These are phyloP conservation scores for Lysiphlebus fabarum DNA, from an alignment of 1,140 invertebrate genomes.

Conservation along the genomic window DNA sequence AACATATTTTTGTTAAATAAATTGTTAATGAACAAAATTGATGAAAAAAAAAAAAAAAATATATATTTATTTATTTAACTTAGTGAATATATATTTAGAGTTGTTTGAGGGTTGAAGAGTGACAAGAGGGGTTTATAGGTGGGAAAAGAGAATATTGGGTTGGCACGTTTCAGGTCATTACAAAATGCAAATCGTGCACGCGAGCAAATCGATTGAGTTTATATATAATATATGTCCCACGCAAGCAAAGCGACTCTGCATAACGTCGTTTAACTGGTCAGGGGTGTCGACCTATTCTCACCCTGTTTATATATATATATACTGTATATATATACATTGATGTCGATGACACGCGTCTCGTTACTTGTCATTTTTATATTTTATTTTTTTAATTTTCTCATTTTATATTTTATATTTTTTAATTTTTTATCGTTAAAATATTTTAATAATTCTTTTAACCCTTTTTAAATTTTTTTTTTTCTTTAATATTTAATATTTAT, in stretches of 20 bases:
- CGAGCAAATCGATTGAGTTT: conserved; percentile 39
- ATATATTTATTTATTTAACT: not conserved
- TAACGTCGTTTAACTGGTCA: conserved; percentile 42
- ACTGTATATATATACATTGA: conserved; percentile 39
- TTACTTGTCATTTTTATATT: conserved; percentile 36
- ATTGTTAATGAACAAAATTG: too few species aligned
- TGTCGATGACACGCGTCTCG: conserved; percentile 40
- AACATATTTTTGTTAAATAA: not conserved
- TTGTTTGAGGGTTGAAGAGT: not conserved
- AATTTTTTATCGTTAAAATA: not conserved
- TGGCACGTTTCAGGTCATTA: conserved; percentile 37
- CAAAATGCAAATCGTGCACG: conserved; percentile 44
- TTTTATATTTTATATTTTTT: not conserved
- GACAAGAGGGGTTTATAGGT: conserved; percentile 19
- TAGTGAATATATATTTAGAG: not conserved
- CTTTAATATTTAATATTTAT: too few species aligned
- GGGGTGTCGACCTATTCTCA: conserved; percentile 20
- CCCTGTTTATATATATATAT: not conserved
- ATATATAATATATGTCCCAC: conserved; percentile 29
- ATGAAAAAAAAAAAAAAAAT: too few species aligned
- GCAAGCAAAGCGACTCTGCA: conserved; percentile 32
- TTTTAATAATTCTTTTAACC: not conserved
- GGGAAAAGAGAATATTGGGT: not conserved
- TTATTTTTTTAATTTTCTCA: conserved; percentile 16
- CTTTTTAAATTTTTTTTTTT: too few species aligned